Evolutionary conservation across 2,797 vertebrate genomes (phyloP).

Genomic region (Epinephelus awoara): DNA sequence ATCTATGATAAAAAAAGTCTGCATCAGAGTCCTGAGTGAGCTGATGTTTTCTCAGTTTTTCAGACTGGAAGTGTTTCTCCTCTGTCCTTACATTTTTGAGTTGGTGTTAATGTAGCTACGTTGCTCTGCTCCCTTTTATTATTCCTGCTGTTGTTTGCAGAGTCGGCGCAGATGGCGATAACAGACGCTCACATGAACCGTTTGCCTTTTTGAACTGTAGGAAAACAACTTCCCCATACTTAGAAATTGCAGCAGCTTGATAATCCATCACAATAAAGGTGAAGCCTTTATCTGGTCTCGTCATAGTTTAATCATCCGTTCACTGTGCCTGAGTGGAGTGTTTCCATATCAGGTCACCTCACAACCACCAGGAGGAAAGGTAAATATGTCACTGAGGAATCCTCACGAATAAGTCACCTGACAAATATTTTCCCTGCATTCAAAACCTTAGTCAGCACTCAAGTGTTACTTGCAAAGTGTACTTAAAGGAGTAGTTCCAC

Average conservation of each 20-base stretch:
- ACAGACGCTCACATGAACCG: slow-evolving; percentile 39
- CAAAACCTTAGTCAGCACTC: background rate
- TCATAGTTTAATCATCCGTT: slow-evolving; percentile 44
- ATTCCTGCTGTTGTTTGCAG: slow-evolving; percentile 39
- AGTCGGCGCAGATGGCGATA: slow-evolving; percentile 41
- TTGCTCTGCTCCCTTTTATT: slow-evolving; percentile 15
- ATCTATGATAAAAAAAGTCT: slow-evolving; percentile 22
- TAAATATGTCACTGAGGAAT: slow-evolving; percentile 29
- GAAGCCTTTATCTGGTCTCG: slow-evolving; percentile 44
- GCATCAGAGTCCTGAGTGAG: background rate
- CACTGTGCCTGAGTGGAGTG: background rate
- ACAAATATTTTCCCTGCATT: background rate
- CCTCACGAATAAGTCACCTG: slow-evolving; percentile 18
- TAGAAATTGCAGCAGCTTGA: slow-evolving; percentile 23
- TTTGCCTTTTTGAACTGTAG: slow-evolving; percentile 31
- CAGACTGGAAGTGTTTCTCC: background rate
- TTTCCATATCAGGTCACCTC: slow-evolving; percentile 50
- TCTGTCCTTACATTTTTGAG: background rate
- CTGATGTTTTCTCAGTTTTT: slow-evolving; percentile 8
- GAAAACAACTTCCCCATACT: slow-evolving; percentile 23
- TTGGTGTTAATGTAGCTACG: background rate
- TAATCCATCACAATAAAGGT: slow-evolving; percentile 51
- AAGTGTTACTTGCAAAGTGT: background rate
- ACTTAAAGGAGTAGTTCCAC: background rate
- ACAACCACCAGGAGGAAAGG: slow-evolving; percentile 8